Evolutionary conservation across 2,888 invertebrate genomes (phyloP), one percentile per base, ranked within the genome.

Genomic region (Protophormia terraenovae): DNA sequence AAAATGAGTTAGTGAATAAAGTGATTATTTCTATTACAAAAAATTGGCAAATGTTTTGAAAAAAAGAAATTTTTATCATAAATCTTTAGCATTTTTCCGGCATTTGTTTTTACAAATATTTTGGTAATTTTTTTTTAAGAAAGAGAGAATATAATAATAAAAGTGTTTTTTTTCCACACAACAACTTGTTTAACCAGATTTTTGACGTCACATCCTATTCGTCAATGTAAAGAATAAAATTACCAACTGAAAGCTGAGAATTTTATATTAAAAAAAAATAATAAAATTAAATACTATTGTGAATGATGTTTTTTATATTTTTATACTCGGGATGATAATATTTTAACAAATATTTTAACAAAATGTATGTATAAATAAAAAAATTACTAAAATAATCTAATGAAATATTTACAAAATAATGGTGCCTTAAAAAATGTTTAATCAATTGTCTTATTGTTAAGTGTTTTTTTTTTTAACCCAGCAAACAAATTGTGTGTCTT

Each of bases 171-270:
- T 16, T 19, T 22, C 29, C 55, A 58, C 76, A 47, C 55, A 79
- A 66, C 79, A 82, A 85, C 85, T 85, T 75, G 82, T 76, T 79
- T 82, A 78, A 85, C 82, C 80, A 80, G 83, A 86, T 79, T 69
- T 80, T 80, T 86, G 86, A 84, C 86, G 86, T 86, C 86, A 86
- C 73, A 81, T 81, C 66, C 73, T 73, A 27, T 60, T 67, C 79
- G 66, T 83, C 83, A 67, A 29, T 76, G 66, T 29, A 76, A 69
- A 71, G 71, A 60, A 60, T 19, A 32, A 75, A 73, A 47, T 27
- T 35, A 38, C 19, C 60, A n/a, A 19, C 35, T 38, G 10, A 27
- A 41, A 67, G 64, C 38, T 29, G 41, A 75, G 67, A 69, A 75
- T 69, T 35, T 60, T 35, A 14, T 50, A 41, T 60, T 53, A 58